Percentiles rank a stretch among this genome's conserved stretches.
phyloP scores from a whole-genome alignment of 2,888 invertebrate species.

The Cephus nigrinus region DNA sequence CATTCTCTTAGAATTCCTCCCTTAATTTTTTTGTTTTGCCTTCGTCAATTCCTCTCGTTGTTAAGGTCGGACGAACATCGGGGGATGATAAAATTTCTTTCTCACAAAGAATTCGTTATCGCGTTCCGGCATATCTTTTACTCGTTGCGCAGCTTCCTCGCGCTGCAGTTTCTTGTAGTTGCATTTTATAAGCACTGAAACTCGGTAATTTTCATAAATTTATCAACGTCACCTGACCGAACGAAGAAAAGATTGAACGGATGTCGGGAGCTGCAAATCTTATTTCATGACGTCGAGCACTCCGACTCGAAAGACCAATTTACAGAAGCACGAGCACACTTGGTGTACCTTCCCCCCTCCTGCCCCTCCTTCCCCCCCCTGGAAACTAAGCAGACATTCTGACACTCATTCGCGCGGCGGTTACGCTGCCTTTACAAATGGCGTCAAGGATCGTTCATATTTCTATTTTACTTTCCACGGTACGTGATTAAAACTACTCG shows the following conservation, averaged over 20 bases:
- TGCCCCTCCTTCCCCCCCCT: not conserved
- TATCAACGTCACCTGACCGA: conserved; percentile 33
- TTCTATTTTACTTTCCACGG: conserved; percentile 9
- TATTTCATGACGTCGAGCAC: conserved; percentile 23
- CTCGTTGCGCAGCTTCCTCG: not conserved
- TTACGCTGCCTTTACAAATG: conserved; percentile 17
- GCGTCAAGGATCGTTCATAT: conserved; percentile 9
- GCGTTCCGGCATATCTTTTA: not conserved
- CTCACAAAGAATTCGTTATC: not conserved
- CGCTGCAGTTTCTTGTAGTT: conserved; percentile 13
- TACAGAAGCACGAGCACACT: not conserved
- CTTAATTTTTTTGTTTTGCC: not conserved
- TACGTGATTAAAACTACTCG: not conserved
- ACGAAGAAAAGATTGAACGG: conserved; percentile 4
- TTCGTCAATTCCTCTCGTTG: not conserved
- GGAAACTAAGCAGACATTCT: not conserved
- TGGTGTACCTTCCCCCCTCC: not conserved
- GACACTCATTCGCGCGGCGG: not conserved
- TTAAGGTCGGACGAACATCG: not conserved
- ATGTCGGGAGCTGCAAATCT: conserved; percentile 30
- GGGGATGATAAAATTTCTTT: not conserved
- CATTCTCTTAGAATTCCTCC: not conserved
- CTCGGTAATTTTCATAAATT: conserved; percentile 40
- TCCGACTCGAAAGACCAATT: not conserved
- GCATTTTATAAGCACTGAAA: conserved; percentile 34